Base-by-base conservation (phyloP, 1,140 invertebrate genomes). In the Aphelinus certus region DNA sequence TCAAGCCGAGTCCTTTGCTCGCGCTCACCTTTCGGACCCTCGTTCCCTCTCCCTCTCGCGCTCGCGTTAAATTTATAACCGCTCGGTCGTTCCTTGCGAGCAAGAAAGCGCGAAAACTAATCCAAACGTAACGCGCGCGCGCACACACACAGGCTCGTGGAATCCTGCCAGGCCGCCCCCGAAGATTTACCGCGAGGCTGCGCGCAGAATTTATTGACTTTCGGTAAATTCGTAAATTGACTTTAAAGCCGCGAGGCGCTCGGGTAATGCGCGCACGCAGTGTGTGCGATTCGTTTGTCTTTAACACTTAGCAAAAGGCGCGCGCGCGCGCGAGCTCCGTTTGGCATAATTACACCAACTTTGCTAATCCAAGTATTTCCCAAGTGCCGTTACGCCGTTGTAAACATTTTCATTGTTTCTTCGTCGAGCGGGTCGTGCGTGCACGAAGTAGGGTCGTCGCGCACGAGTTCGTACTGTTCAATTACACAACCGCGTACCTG, bases 351-450 rank as follows among this genome's bases (percentile, higher is more conserved):
- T 74, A 74, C 58, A 75, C 4, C 9, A 69, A 69, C 73, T 75
- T 74, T 68, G 62, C 67, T 70, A 74, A 75, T 75, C 69, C 61
- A 75, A 75, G 73, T 75, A 69, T 75, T 75, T 49, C 53, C 53
- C 49, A 64, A 69, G 49, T 69, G 58, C 64, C 67, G 73, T 75
- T 75, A 75, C 61, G 69, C 64, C 58, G 66, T 70, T 75, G 73
- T 69, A 75, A 75, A 75, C 61, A 75, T 75, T 75, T 75, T 75
- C 61, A 75, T 75, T 75, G 66, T 6, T 75, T 70, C 57, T 69
- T 64, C 9, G 6, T 9, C 9, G 45, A 3, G 7, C 66, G 53
- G 7, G 51, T 7, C 49, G 9, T 7, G 26, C 61, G 58, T 55
- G 58, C 3, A 3, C 45, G 55, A 2, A 53, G 51, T 6, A 53